Conservation (phyloP, 2,113 vertebrate species). For the Leucosticte australis region DNA sequence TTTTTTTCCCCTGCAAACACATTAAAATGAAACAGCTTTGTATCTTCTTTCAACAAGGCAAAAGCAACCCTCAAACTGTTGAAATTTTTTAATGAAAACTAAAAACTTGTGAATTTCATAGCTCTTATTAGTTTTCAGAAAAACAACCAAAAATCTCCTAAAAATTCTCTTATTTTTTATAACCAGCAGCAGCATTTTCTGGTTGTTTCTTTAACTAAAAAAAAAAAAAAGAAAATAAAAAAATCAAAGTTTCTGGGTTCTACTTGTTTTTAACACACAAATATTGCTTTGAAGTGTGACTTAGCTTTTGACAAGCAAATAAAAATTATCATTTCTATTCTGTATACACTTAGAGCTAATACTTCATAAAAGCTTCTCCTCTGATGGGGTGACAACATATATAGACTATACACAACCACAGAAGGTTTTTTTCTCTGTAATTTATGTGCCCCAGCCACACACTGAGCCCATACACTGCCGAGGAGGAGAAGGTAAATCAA, state of each 20-base stretch:
- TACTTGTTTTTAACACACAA: not conserved
- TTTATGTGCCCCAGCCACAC: slow-evolving; percentile 50
- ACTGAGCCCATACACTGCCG: not conserved
- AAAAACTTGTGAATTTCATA: not conserved
- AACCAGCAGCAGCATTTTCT: not conserved
- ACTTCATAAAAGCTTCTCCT: slow-evolving; percentile 58
- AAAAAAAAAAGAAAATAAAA: not conserved
- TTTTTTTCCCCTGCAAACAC: not conserved
- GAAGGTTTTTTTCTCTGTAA: slow-evolving; percentile 5
- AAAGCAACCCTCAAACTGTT: not conserved
- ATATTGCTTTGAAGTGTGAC: not conserved
- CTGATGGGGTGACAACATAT: slow-evolving; percentile 41
- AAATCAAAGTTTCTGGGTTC: not conserved
- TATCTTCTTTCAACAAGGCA: not conserved
- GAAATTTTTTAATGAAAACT: not conserved
- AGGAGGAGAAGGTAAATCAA: slow-evolving; percentile 44
- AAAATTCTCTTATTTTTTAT: not conserved
- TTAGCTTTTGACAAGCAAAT: not conserved
- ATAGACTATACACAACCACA: not conserved
- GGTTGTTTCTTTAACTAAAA: not conserved
- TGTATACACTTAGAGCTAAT: not conserved
- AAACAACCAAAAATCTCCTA: not conserved
- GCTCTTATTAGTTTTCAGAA: not conserved
- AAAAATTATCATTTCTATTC: not conserved
- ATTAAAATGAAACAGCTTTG: not conserved